These are phyloP conservation scores for Odontesthes bonariensis DNA, from an alignment of 2,113 vertebrate genomes.

Conservation along the genomic window DNA sequence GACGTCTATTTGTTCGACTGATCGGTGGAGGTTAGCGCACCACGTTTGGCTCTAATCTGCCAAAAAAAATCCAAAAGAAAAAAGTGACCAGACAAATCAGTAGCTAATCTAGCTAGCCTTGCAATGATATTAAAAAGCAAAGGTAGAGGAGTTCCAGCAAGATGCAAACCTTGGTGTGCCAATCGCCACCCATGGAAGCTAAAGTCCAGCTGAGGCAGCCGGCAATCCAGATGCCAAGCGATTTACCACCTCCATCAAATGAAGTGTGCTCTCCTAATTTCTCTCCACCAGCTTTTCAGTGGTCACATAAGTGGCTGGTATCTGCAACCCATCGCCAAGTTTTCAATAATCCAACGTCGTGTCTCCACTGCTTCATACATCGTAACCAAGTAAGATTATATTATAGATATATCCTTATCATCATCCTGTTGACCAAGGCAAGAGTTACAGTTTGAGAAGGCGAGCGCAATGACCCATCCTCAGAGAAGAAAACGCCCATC, in stretches of 20 bases:
- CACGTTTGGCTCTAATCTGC: neutral
- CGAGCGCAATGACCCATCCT: neutral
- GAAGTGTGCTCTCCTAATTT: neutral
- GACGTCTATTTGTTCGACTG: too few species aligned
- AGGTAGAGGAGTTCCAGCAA: neutral
- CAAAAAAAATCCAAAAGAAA: neutral
- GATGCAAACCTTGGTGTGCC: neutral
- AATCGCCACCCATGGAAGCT: neutral
- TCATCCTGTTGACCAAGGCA: constrained; percentile 5
- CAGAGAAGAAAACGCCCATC: constrained; percentile 1
- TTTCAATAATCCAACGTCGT: too few species aligned
- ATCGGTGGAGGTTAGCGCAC: neutral
- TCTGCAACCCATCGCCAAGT: too few species aligned
- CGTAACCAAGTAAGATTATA: too few species aligned
- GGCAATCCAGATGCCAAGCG: too few species aligned
- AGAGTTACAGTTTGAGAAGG: neutral
- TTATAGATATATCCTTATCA: too few species aligned
- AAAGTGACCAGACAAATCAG: neutral
- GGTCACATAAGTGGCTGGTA: neutral
- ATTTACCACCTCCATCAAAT: neutral
- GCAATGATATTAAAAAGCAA: neutral
- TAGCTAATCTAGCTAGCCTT: neutral
- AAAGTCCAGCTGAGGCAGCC: neutral
- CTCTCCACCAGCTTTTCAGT: too few species aligned
- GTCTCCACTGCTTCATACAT: too few species aligned